These are phyloP conservation scores for Rostratula benghalensis DNA, from an alignment of 2,113 vertebrate species.

Conservation along the genomic window DNA sequence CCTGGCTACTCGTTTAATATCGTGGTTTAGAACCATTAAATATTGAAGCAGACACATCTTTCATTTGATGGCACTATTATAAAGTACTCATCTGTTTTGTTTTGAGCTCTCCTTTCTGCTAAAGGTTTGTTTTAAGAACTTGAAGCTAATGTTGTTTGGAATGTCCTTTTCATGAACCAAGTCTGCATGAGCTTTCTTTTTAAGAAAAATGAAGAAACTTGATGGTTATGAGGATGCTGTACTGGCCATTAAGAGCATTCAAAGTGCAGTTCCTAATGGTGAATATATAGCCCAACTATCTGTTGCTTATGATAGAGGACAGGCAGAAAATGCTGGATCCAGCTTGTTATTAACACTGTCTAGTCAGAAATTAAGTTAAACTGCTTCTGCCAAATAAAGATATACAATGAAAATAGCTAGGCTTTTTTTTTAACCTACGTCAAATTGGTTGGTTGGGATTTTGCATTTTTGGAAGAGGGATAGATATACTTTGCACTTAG, in stretches of 20 bases:
- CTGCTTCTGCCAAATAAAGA: neutral
- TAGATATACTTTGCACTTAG: neutral
- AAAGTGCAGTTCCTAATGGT: neutral
- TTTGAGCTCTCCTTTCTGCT: neutral
- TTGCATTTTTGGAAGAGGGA: neutral
- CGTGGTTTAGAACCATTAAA: neutral
- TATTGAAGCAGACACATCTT: neutral
- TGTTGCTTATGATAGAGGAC: neutral
- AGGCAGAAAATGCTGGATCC: neutral
- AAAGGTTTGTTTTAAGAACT: neutral
- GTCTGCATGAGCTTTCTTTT: neutral
- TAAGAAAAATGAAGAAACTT: neutral
- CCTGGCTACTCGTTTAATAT: neutral
- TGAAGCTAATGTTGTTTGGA: neutral
- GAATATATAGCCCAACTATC: accelerated
- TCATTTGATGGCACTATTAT: neutral
- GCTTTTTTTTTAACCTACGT: neutral
- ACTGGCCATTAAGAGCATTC: neutral
- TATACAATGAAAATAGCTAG: neutral
- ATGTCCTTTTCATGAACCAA: neutral
- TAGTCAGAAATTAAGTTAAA: neutral
- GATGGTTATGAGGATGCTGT: neutral
- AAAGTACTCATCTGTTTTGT: neutral
- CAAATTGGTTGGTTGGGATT: neutral
- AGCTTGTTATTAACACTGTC: neutral